Base-by-base conservation (phyloP, 2,888 invertebrate genomes). In the Scaptomyza tumidula region DNA sequence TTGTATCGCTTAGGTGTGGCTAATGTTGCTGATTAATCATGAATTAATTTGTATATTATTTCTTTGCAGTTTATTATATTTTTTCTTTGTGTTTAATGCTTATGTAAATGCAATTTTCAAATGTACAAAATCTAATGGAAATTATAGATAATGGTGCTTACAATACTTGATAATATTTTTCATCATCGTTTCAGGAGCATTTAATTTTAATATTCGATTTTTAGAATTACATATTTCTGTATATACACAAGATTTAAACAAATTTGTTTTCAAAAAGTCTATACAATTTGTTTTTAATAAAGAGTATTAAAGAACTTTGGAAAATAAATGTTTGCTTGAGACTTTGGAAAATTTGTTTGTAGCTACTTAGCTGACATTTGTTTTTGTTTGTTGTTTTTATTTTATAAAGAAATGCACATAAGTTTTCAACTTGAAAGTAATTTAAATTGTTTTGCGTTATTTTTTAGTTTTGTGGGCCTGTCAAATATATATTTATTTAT, bases 121-220 rank as follows among this genome's bases (percentile, higher is more conserved):
- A 80, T 86, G 78, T 84, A 86, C 80, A 83, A 86, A 82, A 80
- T 75, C 71, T 74, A 73, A 76, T 74, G 55, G 55, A 80, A 83
- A 83, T 85, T 61, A 72, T 11, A 7, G 37, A 24, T 27, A 52
- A 39, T 14, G 59, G 63, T 64, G 57, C 44, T 61, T 72, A 65
- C 74, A 66, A 60, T 72, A 67, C 55, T 66, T 52, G 29, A 37
- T 50, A 64, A 57, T 57, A 71, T 61, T 44, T n/a, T 6, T 27
- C 24, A 44, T 59, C 57, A 54, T 62, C 60, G 70, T 72, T 65
- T 62, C 57, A 49, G 59, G 58, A 73, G 64, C 56, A 56, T 58
- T 70, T 54, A 35, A 11, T 49, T 37, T 9, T 58, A 64, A 54
- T 35, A 11, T 49, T 37, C 11, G 1, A 45, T 54, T 45, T 43